These are phyloP conservation scores for Toxotes chatareus DNA, from an alignment of 2,113 vertebrate genomes.

Conservation along the genomic window DNA sequence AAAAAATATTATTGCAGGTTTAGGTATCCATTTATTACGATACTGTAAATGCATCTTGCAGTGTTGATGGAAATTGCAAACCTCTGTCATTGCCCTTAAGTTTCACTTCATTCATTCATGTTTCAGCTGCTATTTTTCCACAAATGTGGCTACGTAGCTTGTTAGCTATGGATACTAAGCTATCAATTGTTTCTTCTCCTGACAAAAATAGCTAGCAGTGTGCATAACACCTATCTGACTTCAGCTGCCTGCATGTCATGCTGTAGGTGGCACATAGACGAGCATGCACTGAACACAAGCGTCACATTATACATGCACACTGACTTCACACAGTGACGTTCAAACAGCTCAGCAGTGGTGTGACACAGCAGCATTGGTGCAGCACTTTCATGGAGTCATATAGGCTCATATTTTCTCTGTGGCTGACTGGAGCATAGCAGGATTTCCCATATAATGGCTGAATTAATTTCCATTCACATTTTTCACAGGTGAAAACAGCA, in stretches of 20 bases:
- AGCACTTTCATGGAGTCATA: constrained; percentile 11
- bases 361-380: constrained; percentile 41
- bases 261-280: constrained; percentile 2
- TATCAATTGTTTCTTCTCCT: neutral
- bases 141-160: too few relatives aligned
- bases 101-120: neutral
- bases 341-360: constrained; percentile 38
- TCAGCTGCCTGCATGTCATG: neutral
- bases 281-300: constrained; percentile 4
- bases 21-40: constrained; percentile 11
- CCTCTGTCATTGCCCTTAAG: too few relatives aligned
- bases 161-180: neutral
- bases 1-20: too few relatives aligned
- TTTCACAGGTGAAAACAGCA: neutral
- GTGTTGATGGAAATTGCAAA: too few relatives aligned
- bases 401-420: constrained; percentile 23
- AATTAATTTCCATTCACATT: neutral
- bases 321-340: constrained; percentile 45
- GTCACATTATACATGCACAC: constrained; percentile 44
- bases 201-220: too few relatives aligned
- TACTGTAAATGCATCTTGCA: too few relatives aligned
- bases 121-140: too few relatives aligned
- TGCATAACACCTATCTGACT: neutral
- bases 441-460: neutral
- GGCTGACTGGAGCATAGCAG: neutral